Base-by-base conservation (phyloP, 1,140 invertebrate species). In the Agraylea sexmaculata region DNA sequence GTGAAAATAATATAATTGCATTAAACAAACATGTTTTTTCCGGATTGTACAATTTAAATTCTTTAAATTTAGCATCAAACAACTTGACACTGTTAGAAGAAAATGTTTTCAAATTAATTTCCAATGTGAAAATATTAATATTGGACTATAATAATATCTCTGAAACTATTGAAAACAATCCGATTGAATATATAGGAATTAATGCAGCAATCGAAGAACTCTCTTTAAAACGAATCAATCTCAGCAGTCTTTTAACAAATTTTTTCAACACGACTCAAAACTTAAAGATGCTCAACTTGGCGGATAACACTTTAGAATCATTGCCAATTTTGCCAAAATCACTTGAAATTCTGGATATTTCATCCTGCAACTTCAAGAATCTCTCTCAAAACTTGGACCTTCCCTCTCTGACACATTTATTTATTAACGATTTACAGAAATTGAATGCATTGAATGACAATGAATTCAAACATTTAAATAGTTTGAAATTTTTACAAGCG, bases 41-140 rank as follows among this genome's bases (percentile, higher is more conserved):
- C 38, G 49, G 53, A 21, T 42, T 71, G 4, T 52, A 50, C 1
- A 62, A 66, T 37, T 51, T 74, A 29, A 55, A 70, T 45, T 60
- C 60, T 52, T 51, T 74, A 12, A 71, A 71, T 52, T 53, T 74
- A 21, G 57, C 67, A 3, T 63, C 65, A 38, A 74, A 74, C 46
- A 55, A 52, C 49, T 62, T 74, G 13, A 57, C 54, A 3, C 51
- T 57, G 11, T 56, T 71, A 33, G 51, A 59, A 7, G 52, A 54
- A 31, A 40, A 64, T 31, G 48, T 57, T 1, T 69, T 74, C 38
- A 56, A 61, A 43, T 55, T 57, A 34, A 51, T 73, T 40, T 51
- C 49, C 1, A 56, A 58, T 47, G 52, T 74, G 30, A 52, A 55
- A 3, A 58, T 62, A 41, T 55, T 74, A 7, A 55, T 68, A 38